Conservation (phyloP, 2,797 vertebrate species). For the Schizothorax lantsangensis region DNA sequence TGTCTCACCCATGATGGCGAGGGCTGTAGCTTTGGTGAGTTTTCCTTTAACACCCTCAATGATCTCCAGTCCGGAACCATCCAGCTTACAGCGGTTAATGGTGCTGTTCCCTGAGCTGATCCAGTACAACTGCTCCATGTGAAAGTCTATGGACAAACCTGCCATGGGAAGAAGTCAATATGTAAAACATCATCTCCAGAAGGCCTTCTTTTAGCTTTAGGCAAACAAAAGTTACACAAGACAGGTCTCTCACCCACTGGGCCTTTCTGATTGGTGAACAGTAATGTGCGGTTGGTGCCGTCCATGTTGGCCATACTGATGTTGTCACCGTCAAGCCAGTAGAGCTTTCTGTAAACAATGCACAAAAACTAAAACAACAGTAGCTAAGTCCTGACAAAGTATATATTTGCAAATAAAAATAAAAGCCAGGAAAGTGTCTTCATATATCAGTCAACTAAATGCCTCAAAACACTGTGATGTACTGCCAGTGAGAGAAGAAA, state of each 20-base stretch:
- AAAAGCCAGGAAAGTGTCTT: background rate
- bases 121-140: conserved; percentile 91
- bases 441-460: background rate
- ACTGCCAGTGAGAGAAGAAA: background rate
- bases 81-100: conserved; percentile 89
- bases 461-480: background rate
- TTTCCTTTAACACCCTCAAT: conserved; percentile 83
- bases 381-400: background rate
- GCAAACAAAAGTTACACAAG: background rate
- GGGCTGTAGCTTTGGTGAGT: conserved; percentile 90
- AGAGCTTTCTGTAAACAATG: conserved; percentile 84
- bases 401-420: conserved; percentile 5
- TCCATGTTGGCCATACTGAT: conserved; percentile 97
- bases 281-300: conserved; percentile 85
- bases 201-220: background rate
- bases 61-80: conserved; percentile 85
- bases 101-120: conserved; percentile 93
- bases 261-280: conserved; percentile 90
- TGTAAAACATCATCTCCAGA: background rate
- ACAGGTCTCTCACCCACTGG: conserved; percentile 86
- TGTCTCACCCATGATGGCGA: conserved; percentile 94
- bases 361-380: background rate
- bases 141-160: conserved; percentile 95
- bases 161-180: background rate
- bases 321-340: conserved; percentile 97